A percentile compares a stretch with the other conserved stretches of the same genome.
Evolutionary conservation across 2,113 vertebrate genomes (phyloP).

Genomic region (Myotis davidii): DNA sequence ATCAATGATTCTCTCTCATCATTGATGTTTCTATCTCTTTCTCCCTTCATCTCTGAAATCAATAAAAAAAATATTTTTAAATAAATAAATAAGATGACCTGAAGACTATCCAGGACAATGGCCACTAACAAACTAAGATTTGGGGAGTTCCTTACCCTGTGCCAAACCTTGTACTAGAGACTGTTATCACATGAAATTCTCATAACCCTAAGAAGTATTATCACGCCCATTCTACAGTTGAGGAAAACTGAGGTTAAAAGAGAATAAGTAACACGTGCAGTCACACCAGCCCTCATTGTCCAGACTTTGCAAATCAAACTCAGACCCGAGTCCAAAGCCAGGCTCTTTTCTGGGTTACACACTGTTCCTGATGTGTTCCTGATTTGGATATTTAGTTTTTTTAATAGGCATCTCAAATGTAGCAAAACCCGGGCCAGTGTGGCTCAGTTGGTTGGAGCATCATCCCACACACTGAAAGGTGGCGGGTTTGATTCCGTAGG

Average conservation of each 20-base stretch:
- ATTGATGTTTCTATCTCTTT: too few species aligned
- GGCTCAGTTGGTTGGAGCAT: too few species aligned
- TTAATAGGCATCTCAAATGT: neutral
- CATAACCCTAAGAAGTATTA: neutral
- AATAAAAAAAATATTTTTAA: too few species aligned
- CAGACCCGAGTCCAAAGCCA: neutral
- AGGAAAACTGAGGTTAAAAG: neutral
- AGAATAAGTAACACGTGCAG: neutral
- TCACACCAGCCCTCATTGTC: neutral
- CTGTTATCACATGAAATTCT: neutral
- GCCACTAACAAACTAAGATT: neutral
- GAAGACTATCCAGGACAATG: neutral
- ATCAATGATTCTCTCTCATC: too few species aligned
- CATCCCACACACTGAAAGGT: too few species aligned
- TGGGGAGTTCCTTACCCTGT: neutral
- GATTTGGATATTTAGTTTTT: neutral
- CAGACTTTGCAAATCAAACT: neutral
- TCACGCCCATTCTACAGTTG: neutral
- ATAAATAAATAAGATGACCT: neutral
- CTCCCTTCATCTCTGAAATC: too few species aligned
- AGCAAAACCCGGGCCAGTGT: neutral
- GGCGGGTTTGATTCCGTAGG: too few species aligned
- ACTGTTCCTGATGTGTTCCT: neutral
- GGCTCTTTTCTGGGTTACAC: neutral
- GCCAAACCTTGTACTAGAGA: neutral